Evolutionary conservation across 1,140 invertebrate species (phyloP).

Genomic region (Bombus cullumanus): DNA sequence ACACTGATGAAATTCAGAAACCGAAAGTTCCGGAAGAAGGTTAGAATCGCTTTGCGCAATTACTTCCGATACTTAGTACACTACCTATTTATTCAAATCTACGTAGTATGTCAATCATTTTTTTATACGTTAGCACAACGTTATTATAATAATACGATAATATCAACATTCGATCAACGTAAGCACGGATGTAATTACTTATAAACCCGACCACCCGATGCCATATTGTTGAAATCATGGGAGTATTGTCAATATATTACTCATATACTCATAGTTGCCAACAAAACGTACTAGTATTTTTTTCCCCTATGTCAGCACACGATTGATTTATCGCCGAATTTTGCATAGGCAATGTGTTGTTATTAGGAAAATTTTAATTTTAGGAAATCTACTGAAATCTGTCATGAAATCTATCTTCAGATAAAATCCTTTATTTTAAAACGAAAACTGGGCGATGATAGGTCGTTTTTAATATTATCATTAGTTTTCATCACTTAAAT

Average conservation of each 20-base stretch:
- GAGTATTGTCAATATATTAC: constrained; percentile 20
- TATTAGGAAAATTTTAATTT: constrained; percentile 8
- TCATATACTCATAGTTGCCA: neutral
- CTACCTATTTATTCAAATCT: constrained; percentile 3
- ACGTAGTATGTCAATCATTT: constrained; percentile 7
- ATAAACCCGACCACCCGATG: neutral
- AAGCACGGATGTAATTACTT: neutral
- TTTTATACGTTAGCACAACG: neutral
- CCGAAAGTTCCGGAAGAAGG: constrained; percentile 2
- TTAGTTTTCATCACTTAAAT: constrained; percentile 1
- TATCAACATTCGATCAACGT: constrained; percentile 9
- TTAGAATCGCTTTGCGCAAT: constrained; percentile 4
- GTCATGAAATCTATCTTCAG: neutral
- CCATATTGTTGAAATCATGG: constrained; percentile 51
- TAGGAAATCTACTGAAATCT: neutral
- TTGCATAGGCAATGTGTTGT: neutral
- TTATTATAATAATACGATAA: constrained; percentile 14
- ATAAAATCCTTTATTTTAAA: neutral
- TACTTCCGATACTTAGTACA: neutral
- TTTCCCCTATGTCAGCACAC: neutral
- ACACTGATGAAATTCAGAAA: neutral
- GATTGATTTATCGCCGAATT: neutral
- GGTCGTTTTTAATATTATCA: neutral
- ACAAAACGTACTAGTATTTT: constrained; percentile 7
- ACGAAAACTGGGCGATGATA: neutral